These are phyloP conservation scores for Pteruthius melanotis DNA, from an alignment of 2,113 vertebrate genomes.

Conservation along the genomic window DNA sequence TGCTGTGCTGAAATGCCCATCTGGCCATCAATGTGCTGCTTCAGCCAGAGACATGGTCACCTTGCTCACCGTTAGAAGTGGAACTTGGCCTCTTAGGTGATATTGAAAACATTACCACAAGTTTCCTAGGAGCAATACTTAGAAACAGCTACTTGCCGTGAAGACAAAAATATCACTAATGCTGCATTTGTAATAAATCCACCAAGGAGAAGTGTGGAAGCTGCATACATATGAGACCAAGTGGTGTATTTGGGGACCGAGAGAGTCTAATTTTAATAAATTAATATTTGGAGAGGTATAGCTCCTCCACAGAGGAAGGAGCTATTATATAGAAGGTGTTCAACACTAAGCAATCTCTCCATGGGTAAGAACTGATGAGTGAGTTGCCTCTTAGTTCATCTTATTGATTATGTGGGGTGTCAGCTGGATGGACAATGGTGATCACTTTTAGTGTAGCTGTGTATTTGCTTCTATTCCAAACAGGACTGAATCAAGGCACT, in stretches of 20 bases:
- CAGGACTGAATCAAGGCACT: not conserved
- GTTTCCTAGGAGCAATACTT: not conserved
- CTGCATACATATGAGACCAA: not conserved
- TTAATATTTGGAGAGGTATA: not conserved
- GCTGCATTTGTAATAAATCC: not conserved
- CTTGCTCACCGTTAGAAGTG: not conserved
- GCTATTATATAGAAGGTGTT: not conserved
- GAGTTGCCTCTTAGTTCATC: not conserved
- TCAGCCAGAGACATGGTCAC: accelerated
- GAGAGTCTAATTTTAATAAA: not conserved
- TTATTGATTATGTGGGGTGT: not conserved
- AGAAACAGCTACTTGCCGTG: not conserved
- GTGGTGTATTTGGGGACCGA: not conserved
- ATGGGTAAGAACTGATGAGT: not conserved
- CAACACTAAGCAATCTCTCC: not conserved
- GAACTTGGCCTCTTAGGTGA: not conserved
- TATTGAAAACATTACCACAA: not conserved
- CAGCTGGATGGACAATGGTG: not conserved
- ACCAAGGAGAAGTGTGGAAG: not conserved
- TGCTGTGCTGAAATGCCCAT: not conserved
- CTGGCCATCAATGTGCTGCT: not conserved
- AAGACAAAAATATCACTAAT: not conserved
- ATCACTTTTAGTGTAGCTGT: not conserved
- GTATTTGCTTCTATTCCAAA: not conserved
- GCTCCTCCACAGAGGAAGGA: not conserved